Evolutionary conservation across 2,888 invertebrate genomes (phyloP), one percentile per base, ranked within the genome.

Genomic region (Sinhomidia bicolor): DNA sequence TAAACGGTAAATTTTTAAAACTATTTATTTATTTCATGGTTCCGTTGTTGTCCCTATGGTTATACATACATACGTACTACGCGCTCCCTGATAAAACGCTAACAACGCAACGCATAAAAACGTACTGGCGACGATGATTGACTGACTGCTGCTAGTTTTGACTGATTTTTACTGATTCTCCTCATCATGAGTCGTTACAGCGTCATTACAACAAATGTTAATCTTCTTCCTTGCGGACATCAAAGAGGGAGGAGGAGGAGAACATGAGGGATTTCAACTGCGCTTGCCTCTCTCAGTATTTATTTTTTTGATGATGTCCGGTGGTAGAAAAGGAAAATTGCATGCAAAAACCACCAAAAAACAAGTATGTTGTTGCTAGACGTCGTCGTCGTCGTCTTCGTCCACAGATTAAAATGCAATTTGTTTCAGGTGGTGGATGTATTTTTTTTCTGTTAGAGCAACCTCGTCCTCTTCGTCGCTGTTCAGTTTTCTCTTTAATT

Each of bases 401-500:
- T 6, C 12, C 12, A 12, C 14, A 20, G 0, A 54, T 54, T 54
- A 54, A 54, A 7, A 44, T 12, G 54, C 17, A 54, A 54, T 54
- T 54, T 54, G 54, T 54, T 54, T 54, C 54, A 54, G 5, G 51
- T 9, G 12, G 14, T 51, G 5, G 2, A 10, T 51, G 5, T 51
- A 6, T 12, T 51, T 10, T 51, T n/a, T n/a, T n/a, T 14, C 51
- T 51, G 14, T 51, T 51, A n/a, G n/a, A 51, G 12, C 20, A 54
- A 17, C 17, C 17, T 17, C 54, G n/a, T 20, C 17, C 7, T 1
- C n/a, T n/a, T n/a, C n/a, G n/a, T n/a, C n/a, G n/a, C n/a, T n/a
- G n/a, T n/a, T n/a, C n/a, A n/a, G n/a, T 54, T 54, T 51, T 51
- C 51, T 51, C 51, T 51, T 51, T 51, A 51, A 51, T 51, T 51